Evolutionary conservation across 2,113 vertebrate species (phyloP).

Genomic region (Tragelaphus strepsiceros): DNA sequence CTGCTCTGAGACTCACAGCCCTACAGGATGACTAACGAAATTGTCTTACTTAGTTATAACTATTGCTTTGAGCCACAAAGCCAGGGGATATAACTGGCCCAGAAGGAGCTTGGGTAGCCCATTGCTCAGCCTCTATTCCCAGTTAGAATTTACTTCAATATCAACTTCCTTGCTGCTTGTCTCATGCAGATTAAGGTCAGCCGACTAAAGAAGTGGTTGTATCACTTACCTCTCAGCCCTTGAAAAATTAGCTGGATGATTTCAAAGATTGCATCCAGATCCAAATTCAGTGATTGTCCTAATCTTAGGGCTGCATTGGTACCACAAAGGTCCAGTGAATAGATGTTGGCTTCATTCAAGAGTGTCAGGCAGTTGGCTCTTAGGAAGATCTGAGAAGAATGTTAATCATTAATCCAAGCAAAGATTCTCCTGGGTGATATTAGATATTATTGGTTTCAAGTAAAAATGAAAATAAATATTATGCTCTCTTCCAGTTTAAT

Average conservation of each 20-base stretch:
- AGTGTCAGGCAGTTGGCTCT: not conserved
- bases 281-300: not conserved
- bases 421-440: not conserved
- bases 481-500: not conserved
- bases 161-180: not conserved
- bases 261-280: not conserved
- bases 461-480: conserved; percentile 4
- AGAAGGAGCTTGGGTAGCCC: not conserved
- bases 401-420: not conserved
- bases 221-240: not conserved
- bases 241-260: not conserved
- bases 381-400: not conserved
- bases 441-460: not conserved
- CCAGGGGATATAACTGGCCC: not conserved
- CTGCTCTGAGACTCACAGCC: not conserved
- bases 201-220: not conserved
- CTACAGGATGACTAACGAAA: not conserved
- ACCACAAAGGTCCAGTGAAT: not conserved
- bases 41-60: not conserved
- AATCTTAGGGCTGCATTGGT: not conserved
- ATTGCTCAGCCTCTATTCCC: not conserved
- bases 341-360: not conserved
- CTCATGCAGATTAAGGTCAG: not conserved
- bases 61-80: not conserved
- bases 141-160: not conserved